Evolutionary conservation across 2,113 vertebrate species (phyloP), one percentile per base, ranked within the genome.

Genomic region (Carassius carassius): DNA sequence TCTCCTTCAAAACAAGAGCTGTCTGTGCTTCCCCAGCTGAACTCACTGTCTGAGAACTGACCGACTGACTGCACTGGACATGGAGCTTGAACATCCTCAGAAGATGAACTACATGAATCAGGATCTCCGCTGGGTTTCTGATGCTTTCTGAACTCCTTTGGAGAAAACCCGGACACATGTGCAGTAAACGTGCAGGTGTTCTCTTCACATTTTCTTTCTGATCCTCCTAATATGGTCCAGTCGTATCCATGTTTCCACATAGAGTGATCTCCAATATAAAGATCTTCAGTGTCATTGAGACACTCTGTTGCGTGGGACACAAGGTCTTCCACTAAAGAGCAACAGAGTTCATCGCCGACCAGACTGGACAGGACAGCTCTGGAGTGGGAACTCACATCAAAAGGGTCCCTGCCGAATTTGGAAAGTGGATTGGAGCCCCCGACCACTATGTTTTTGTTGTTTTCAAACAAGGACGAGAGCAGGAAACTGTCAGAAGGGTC

Each of bases 391-490:
- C 89, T 90, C 7, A 90, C 86, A 0, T 91, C 2, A 3, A 92
- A 93, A 0, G 91, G 73, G 77, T 94, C 92, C 44, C 87, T 86
- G 3, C 90, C 92, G 88, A 94, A 92, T 83, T 91, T 92, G 0
- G 94, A 92, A 19, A 94, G 90, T 12, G 88, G 88, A 56, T 87
- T 92, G 0, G 92, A 88, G 19, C 90, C 87, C 1, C 90, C 92
- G 0, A 93, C 92, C 84, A 94, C 90, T n/a, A 92, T 90, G 0
- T 89, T 73, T 82, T 77, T 89, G 63, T 94, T 93, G 17, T 90
- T 90, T 84, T 95, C 92, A 76, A 95, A 94, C 89, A 94, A 37
- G 0, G 94, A 93, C 54, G 94, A 92, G 83, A 95, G 92, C 19
- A 94, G 90, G 85, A 95, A 95, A 69, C 94, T 91, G 0, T 95